Base-by-base conservation (phyloP, 1,140 invertebrate species). In the Calycopis cecrops region DNA sequence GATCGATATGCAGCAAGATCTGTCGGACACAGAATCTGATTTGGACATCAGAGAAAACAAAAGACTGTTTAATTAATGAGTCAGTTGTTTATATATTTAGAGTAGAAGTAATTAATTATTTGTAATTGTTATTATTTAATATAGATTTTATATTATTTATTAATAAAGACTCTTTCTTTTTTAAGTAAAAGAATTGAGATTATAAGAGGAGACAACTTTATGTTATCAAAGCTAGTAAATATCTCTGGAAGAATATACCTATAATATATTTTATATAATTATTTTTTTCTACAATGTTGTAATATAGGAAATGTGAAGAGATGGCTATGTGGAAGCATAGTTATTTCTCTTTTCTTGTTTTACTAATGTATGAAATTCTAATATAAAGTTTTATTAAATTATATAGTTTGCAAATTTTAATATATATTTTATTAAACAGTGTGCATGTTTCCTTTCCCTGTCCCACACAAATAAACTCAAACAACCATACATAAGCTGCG, bases 11-110 rank as follows among this genome's bases (percentile, higher is more conserved):
- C 62, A 59, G 9, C 67, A 69, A 51, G 67, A 78, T 51, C 49
- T 70, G 28, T 83, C 79, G 0, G 79, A 83, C 18, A 80, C 77
- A 3, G 79, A 83, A 59, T 83, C 79, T 34, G 77, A 80, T 57
- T 11, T 75, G 35, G 77, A 80, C 57, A 62, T 69, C 1, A 67
- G 60, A 59, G 66, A 69, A 57, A 57, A 40, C 28, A 59, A 54
- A 37, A 51, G 53, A 55, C 49, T 69, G 9, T 48, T 67, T 40
- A 9, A 1, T 16, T 16, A 44, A 44, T 9, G 16, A 9, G 2
- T 2, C 6, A 9, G 1, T 18, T 16, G 3, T 16, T 44, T 17
- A 17, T 17, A 17, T 18, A 17, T 14, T 18, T 9, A 14, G 6
- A 40, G 38, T 40, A 14, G 16, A 28, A 28, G 21, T 28, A 3